Evolutionary conservation across 2,797 vertebrate genomes (phyloP).

Genomic region (Cossypha heuglini): DNA sequence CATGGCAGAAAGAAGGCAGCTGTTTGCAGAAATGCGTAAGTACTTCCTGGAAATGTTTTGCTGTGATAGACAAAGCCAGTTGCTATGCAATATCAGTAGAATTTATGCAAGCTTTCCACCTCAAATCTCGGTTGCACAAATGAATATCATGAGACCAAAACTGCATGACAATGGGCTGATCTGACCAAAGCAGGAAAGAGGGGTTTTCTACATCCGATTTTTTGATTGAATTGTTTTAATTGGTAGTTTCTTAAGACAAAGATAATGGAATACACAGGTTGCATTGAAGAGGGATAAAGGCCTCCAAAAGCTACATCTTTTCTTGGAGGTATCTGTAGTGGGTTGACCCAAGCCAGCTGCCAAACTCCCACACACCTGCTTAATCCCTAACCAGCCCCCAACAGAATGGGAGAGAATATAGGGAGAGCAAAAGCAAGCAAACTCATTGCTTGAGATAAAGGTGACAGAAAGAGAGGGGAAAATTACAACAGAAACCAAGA

Average conservation of each 20-base stretch:
- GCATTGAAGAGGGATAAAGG: background rate
- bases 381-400: background rate
- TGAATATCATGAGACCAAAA: background rate
- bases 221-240: background rate
- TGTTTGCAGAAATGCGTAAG: slow-evolving; percentile 99
- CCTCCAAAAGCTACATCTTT: background rate
- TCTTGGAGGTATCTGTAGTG: background rate
- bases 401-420: background rate
- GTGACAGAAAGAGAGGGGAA: background rate
- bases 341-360: background rate
- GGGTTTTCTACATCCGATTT: background rate
- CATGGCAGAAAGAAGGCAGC: slow-evolving; percentile 99
- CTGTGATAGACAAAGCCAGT: slow-evolving; percentile 27
- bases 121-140: background rate
- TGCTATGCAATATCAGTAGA: background rate
- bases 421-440: background rate
- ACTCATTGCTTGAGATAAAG: background rate
- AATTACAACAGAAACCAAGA: background rate
- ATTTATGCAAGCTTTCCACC: slow-evolving; percentile 5
- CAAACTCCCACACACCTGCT: background rate
- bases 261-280: background rate
- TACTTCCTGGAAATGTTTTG: slow-evolving; percentile 61
- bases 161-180: background rate
- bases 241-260: background rate
- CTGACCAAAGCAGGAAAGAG: background rate